A percentile compares a stretch with the other conserved stretches of the same genome.
Conservation (phyloP, 2,797 vertebrate genomes). For the Iguana delicatissima region DNA sequence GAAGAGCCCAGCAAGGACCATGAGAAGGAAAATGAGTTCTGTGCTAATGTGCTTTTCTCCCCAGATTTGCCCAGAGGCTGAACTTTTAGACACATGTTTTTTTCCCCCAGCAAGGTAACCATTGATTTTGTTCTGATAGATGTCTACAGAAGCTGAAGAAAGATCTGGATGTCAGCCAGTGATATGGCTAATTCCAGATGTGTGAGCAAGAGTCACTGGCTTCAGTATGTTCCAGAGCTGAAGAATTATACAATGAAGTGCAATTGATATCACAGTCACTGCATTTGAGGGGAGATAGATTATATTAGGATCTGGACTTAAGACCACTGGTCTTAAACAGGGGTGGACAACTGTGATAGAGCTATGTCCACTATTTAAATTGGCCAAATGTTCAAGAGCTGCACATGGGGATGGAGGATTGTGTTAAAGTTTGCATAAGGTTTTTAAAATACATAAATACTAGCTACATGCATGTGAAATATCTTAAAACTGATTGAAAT, state of each 20-base stretch:
- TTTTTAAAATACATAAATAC: too few relatives aligned
- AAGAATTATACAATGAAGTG: neutral
- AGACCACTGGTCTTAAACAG: too few relatives aligned
- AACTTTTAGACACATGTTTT: neutral
- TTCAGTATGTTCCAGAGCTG: neutral
- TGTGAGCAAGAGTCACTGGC: neutral
- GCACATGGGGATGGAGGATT: too few relatives aligned
- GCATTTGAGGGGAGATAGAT: too few relatives aligned
- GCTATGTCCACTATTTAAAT: too few relatives aligned
- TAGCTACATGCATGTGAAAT: too few relatives aligned
- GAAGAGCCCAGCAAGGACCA: neutral
- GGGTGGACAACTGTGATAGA: too few relatives aligned
- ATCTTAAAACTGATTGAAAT: too few relatives aligned
- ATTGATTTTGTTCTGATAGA: neutral
- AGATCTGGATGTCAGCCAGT: neutral
- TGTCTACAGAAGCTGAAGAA: neutral
- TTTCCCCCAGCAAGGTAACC: neutral
- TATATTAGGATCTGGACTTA: neutral
- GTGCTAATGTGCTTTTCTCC: conserved; percentile 7
- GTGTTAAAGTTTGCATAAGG: too few relatives aligned
- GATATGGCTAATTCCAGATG: neutral
- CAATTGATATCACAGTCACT: neutral
- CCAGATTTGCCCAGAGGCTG: neutral
- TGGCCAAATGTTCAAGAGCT: too few relatives aligned
- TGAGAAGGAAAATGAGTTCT: conserved; percentile 5